Percentiles rank a stretch among this genome's conserved stretches.
Evolutionary conservation across 2,888 invertebrate species (phyloP).

Genomic region (Malthinus flaveolus): DNA sequence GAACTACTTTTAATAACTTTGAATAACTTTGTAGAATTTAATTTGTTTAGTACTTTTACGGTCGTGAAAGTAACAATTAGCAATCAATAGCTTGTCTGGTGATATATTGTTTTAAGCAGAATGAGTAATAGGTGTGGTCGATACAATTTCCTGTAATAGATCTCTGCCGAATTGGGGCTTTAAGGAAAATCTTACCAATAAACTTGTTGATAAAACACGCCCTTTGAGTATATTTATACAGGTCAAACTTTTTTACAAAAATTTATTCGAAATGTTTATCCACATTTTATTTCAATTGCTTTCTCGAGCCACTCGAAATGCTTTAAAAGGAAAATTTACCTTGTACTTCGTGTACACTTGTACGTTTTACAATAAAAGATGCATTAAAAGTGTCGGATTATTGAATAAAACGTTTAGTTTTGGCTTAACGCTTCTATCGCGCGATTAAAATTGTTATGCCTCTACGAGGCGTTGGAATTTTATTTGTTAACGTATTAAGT

Average conservation of each 20-base stretch:
- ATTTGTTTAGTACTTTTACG: no score
- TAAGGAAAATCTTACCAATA: conserved; percentile 16
- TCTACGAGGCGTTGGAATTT: no score
- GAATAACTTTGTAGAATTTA: no score
- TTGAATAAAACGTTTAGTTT: no score
- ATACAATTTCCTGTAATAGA: conserved; percentile 25
- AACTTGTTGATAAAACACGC: conserved; percentile 14
- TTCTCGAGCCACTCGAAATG: not conserved
- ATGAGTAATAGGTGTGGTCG: conserved; percentile 24
- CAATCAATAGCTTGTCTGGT: conserved; percentile 7
- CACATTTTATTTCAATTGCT: not conserved
- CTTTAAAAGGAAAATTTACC: not conserved
- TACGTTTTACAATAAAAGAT: no score
- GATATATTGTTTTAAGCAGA: conserved; percentile 10
- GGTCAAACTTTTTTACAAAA: not conserved
- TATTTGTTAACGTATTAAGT: no score
- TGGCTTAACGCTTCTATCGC: no score
- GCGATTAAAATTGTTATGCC: no score
- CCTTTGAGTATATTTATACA: not conserved
- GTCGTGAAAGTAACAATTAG: not conserved
- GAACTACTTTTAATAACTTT: no score
- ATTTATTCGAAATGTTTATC: conserved; percentile 2
- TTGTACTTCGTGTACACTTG: no score
- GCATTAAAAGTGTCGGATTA: no score
- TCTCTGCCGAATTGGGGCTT: conserved; percentile 13